Evolutionary conservation across 2,113 vertebrate genomes (phyloP).

Genomic region (Monarcha castaneiventris): DNA sequence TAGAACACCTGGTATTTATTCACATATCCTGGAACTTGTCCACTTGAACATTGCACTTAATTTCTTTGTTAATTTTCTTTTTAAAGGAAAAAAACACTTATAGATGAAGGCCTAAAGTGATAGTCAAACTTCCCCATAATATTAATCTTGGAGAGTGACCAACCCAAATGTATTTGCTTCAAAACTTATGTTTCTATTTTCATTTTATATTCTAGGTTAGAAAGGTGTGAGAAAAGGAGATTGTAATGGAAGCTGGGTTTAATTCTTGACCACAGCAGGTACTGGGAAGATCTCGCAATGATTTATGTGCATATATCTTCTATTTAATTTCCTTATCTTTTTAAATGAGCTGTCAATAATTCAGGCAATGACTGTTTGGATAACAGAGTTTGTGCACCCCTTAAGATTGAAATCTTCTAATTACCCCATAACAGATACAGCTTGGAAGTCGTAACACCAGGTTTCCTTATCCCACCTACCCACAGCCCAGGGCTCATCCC

Average conservation of each 20-base stretch:
- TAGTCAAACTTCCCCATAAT: not conserved
- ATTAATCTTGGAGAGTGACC: not conserved
- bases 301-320: not conserved
- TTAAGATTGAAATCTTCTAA: slow-evolving; percentile 6
- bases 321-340: slow-evolving; percentile 23
- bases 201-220: not conserved
- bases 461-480: not conserved
- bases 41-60: not conserved
- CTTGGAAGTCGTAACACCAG: not conserved
- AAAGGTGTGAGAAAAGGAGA: not conserved
- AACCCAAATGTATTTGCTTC: not conserved
- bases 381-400: not conserved
- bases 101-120: not conserved
- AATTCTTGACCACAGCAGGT: not conserved
- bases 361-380: not conserved
- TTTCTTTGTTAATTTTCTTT: not conserved
- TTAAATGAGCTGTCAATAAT: slow-evolving; percentile 11
- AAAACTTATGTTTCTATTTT: not conserved
- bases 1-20: not conserved
- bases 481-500: not conserved
- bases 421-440: not conserved
- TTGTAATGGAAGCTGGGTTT: not conserved
- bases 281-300: not conserved
- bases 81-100: not conserved
- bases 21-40: not conserved